A percentile compares a stretch with the other conserved stretches of the same genome.
Conservation (phyloP, 2,797 vertebrate species). For the Myoxocephalus aenaeus region DNA sequence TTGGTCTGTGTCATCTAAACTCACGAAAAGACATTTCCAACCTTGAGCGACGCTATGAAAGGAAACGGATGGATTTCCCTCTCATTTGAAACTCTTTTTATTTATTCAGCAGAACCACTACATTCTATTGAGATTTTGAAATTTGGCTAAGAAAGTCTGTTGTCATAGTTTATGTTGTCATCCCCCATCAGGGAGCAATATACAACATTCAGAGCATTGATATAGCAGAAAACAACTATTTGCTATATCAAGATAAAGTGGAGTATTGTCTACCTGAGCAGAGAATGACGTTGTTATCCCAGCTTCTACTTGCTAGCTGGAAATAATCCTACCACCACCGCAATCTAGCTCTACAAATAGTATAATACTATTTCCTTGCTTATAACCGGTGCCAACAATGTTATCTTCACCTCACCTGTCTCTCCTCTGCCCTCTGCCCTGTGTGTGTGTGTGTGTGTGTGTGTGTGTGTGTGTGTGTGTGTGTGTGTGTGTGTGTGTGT, state of each 20-base stretch:
- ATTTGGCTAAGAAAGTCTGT: neutral
- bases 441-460: too few species aligned
- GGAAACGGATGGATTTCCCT: neutral
- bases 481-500: too few species aligned
- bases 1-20: slow-evolving; percentile 20
- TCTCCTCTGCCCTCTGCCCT: neutral
- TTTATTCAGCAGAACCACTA: neutral
- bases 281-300: too few species aligned
- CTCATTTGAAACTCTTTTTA: neutral
- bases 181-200: too few species aligned
- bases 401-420: neutral
- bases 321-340: neutral
- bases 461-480: too few species aligned
- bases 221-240: neutral
- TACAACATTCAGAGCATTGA: neutral
- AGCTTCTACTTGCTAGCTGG: too few species aligned
- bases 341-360: neutral
- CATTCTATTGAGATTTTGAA: neutral
- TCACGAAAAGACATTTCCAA: slow-evolving; percentile 5
- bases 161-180: neutral
- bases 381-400: neutral
- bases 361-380: neutral
- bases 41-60: neutral
- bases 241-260: neutral
- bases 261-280: too few species aligned